A percentile compares a stretch with the other conserved stretches of the same genome.
Evolutionary conservation across 2,888 invertebrate genomes (phyloP).

Genomic region (Agriopis aurantiaria): DNA sequence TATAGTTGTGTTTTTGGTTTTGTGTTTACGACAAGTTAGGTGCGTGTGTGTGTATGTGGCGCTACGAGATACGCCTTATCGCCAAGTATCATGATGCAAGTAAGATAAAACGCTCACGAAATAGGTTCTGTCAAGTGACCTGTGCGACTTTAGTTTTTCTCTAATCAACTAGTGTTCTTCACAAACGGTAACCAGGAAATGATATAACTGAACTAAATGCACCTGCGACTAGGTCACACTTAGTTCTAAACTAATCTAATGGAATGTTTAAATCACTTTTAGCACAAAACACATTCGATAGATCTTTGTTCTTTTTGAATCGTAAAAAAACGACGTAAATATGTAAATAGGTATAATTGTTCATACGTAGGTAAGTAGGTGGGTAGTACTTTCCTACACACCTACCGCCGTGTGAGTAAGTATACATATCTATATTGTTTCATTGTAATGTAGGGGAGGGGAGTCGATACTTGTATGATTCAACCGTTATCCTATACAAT

Average conservation of each 20-base stretch:
- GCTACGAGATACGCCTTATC: not conserved
- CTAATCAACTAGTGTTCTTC: not conserved
- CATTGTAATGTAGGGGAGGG: not conserved
- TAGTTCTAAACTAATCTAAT: not conserved
- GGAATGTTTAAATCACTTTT: not conserved
- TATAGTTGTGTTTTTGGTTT: no score
- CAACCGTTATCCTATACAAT: slow-evolving; percentile 35
- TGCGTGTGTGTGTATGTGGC: not conserved
- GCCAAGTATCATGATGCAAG: not conserved
- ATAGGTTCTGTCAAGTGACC: not conserved
- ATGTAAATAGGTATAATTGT: not conserved
- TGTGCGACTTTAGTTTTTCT: not conserved
- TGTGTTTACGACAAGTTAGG: not conserved
- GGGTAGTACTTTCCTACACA: not conserved
- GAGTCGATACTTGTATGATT: slow-evolving; percentile 38
- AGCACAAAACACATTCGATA: not conserved
- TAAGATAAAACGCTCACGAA: not conserved
- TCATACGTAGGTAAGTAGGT: slow-evolving; percentile 6
- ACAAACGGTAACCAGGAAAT: not conserved
- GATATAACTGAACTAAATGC: not conserved
- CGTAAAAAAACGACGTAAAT: not conserved
- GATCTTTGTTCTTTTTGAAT: not conserved
- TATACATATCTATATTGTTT: not conserved
- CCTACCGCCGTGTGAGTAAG: not conserved
- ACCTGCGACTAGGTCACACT: not conserved